Base-by-base conservation (phyloP, 2,888 invertebrate genomes). In the Podotricha telesiphe region DNA sequence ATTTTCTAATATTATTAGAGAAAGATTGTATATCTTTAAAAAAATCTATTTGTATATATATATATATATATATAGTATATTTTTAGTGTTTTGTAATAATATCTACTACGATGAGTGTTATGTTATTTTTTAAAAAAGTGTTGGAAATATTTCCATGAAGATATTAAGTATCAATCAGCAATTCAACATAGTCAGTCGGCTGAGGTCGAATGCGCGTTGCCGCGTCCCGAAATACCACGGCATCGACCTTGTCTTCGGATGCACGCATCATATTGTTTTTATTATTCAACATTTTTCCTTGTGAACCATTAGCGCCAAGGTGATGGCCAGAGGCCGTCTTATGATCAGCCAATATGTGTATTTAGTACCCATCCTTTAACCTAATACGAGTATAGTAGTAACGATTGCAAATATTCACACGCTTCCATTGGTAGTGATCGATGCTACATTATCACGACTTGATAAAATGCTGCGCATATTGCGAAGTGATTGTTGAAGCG, bases 191-290 rank as follows among this genome's bases (percentile, higher is more conserved):
- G 73, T 70, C 72, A 73, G 78, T 77, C 78, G 80, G 80, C 79
- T 80, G 83, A 83, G 82, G 84, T 81, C 80, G 82, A 75, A 76
- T 69, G 74, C 78, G 78, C 79, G 82, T 80, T 84, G 84, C 84
- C 83, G 84, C 79, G 84, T 89, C 87, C 89, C 82, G 84, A 91
- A 91, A 91, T 91, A 91, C 84, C 84, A 76, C 89, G 86, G 83
- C 89, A 88, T 83, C 91, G 91, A 90, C 91, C 90, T 91, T 91
- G 91, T 81, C 82, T 87, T 80, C 79, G 82, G 83, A 82, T 89
- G 89, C 88, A 88, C 85, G 86, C 86, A 83, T 80, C 80, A 78
- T 79, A 79, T 84, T 89, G 87, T 88, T 88, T 89, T 89, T 87
- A 87, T 88, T 88, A 86, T 88, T 86, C 78, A 79, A 74, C 82